Conservation (phyloP, 2,113 vertebrate species). For the Galbula dea region DNA sequence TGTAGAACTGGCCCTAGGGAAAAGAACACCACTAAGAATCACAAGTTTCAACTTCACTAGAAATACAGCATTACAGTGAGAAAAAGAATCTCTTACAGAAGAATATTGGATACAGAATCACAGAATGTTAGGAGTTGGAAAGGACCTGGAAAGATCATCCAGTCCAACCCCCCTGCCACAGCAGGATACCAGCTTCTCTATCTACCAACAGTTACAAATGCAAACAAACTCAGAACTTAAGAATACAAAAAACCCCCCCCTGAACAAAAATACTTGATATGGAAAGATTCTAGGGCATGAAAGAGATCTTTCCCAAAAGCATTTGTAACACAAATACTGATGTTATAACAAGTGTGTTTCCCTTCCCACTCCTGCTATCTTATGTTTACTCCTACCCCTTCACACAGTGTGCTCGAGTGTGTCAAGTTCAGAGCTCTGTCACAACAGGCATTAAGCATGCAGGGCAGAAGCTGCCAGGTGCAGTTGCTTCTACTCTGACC, state of each 20-base stretch:
- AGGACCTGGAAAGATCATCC: too few relatives aligned
- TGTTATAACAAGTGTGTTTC: neutral
- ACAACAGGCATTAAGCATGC: neutral
- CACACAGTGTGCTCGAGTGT: neutral
- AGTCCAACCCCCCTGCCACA: too few relatives aligned
- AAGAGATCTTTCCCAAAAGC: neutral
- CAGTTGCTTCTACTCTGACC: neutral
- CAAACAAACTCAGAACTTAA: neutral
- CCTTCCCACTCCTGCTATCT: neutral
- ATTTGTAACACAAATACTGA: neutral
- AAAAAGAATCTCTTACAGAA: neutral
- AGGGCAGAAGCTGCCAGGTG: neutral
- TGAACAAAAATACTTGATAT: neutral
- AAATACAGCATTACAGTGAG: neutral
- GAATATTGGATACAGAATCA: too few relatives aligned
- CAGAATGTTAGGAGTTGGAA: too few relatives aligned
- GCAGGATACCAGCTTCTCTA: neutral
- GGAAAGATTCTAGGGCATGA: neutral
- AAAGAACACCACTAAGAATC: slow-evolving; percentile 43
- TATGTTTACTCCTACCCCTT: neutral
- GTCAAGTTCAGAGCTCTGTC: neutral
- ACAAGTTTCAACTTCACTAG: neutral
- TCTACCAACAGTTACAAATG: neutral
- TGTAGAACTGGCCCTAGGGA: slow-evolving; percentile 89
- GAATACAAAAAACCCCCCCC: neutral